Evolutionary conservation across 2,888 invertebrate genomes (phyloP), one percentile per base, ranked within the genome.

Genomic region (Lasius platythorax): DNA sequence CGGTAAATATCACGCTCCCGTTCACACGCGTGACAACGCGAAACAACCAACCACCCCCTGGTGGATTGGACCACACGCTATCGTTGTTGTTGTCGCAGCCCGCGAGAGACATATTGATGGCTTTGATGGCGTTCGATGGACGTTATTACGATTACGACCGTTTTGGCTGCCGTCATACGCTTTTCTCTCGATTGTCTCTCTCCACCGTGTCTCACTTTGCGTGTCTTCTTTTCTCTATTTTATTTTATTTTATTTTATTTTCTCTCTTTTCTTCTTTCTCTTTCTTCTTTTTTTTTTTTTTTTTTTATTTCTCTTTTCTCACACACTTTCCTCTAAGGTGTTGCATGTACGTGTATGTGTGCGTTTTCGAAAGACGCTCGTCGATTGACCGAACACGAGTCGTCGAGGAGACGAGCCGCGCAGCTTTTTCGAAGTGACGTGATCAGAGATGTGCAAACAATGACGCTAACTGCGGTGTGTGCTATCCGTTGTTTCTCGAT

Each of bases 261-360:
- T 46, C 28, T 58, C 11, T 53, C 18, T 64, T 40, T 11, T 30
- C 4, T 28, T 12, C 2, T 37, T 56, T n/a, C 58, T 46, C 3
- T 56, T n/a, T 70, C 40, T 61, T 67, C 43, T 64, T 82, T 66
- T 23, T 18, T 23, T 33, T 58, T 12, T 66, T 30, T 18, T 23
- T 33, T 58, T 12, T 40, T 28, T 6, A 2, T 28, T 61, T 30
- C 53, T 58, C 28, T 58, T 46, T 89, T 46, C 61, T 23, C 6
- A n/a, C 58, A 78, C 63, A 67, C n/a, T 68, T 72, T 43, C 58
- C 70, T 74, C 74, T 86, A 81, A 81, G 78, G 18, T 89, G 90
- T 89, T 89, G 89, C 89, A 89, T 89, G 89, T 88, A 89, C 84
- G 78, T 85, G 76, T 87, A 68, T 87, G 85, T 84, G 85, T 84